A percentile compares a stretch with the other conserved stretches of the same genome.
These are phyloP conservation scores for Diarsia dahlii DNA, from an alignment of 2,888 invertebrate species.

Conservation along the genomic window DNA sequence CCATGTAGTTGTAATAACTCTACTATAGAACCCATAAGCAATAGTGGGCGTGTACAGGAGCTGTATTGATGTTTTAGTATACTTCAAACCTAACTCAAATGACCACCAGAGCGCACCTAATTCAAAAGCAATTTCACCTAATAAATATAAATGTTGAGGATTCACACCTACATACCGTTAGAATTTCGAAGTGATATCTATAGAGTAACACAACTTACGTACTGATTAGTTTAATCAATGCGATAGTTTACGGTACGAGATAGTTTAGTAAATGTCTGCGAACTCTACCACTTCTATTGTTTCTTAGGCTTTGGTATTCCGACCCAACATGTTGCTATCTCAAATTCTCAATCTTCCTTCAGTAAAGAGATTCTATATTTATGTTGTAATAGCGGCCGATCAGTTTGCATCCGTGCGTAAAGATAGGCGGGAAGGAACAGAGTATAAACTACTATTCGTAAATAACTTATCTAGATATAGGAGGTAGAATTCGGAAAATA, in stretches of 20 bases:
- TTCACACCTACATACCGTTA: not conserved
- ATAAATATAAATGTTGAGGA: constrained; percentile 1
- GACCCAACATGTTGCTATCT: constrained; percentile 29
- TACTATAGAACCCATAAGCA: not conserved
- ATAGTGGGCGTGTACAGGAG: not conserved
- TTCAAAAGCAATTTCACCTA: constrained; percentile 16
- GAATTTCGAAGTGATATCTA: not conserved
- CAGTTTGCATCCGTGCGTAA: constrained; percentile 55
- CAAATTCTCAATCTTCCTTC: constrained; percentile 30
- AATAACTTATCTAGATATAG: constrained; percentile 35
- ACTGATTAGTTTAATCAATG: not conserved
- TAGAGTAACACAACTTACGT: not conserved
- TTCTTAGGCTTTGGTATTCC: constrained; percentile 25
- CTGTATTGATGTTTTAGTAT: not conserved
- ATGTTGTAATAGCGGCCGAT: constrained; percentile 47
- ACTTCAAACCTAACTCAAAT: constrained; percentile 1
- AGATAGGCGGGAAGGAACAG: constrained; percentile 40
- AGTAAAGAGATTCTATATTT: constrained; percentile 46
- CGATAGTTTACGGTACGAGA: not conserved
- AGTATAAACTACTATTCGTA: constrained; percentile 31
- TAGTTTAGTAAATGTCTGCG: constrained; percentile 32
- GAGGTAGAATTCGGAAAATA: constrained; percentile 10
- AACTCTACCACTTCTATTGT: constrained; percentile 2
- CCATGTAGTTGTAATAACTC: not conserved
- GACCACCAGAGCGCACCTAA: not conserved